Conservation (phyloP, 2,888 invertebrate genomes). For the Falcaria lacertinaria region DNA sequence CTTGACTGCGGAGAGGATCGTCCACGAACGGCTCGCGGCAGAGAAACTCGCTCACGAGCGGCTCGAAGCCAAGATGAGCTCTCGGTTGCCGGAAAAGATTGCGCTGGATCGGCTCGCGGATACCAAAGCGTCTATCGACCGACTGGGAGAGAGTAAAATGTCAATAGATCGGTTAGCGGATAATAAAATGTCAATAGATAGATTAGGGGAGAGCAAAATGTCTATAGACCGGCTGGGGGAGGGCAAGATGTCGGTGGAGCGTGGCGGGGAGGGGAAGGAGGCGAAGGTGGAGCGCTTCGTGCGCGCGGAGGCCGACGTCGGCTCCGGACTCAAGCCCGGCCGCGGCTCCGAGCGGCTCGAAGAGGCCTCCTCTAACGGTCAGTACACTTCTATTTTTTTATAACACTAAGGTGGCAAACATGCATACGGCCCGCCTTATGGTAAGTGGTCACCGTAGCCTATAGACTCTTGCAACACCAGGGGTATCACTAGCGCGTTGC, state of each 20-base stretch:
- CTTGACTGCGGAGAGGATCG: constrained; percentile 32
- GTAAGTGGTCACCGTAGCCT: no score
- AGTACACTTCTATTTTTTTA: no score
- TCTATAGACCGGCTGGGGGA: constrained; percentile 18
- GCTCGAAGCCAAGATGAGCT: constrained; percentile 4
- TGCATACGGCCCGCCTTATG: no score
- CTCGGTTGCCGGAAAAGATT: constrained; percentile 15
- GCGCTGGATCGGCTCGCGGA: constrained; percentile 16
- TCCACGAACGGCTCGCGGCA: constrained; percentile 35
- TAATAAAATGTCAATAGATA: constrained; percentile 22
- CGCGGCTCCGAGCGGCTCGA: constrained; percentile 56
- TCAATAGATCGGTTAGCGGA: constrained; percentile 17
- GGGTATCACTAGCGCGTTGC: no score
- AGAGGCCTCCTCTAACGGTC: constrained; percentile 57
- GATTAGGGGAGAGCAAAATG: constrained; percentile 25
- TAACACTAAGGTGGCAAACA: no score
- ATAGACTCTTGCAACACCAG: no score
- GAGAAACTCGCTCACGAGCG: constrained; percentile 21
- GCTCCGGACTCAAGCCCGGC: constrained; percentile 53
- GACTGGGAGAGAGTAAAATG: constrained; percentile 24
- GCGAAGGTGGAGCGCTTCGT: constrained; percentile 36
- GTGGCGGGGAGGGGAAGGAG: constrained; percentile 24
- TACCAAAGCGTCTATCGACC: constrained; percentile 21
- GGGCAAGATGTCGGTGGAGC: constrained; percentile 22
- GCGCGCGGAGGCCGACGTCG: constrained; percentile 67